Conservation (phyloP, 2,888 invertebrate genomes). For the Helleia helle region DNA sequence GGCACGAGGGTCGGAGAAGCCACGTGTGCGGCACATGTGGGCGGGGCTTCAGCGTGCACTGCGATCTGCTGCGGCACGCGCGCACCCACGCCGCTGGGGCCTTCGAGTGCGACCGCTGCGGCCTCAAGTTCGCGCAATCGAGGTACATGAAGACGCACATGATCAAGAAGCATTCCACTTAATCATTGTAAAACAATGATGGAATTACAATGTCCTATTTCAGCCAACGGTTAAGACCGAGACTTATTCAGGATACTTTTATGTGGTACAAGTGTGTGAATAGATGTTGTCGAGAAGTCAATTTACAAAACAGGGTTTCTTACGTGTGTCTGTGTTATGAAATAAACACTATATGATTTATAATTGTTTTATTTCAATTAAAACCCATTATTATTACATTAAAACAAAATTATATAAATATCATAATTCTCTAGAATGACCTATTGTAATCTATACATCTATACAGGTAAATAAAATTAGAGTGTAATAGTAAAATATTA, state of each 20-base stretch:
- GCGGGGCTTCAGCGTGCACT: constrained; percentile 55
- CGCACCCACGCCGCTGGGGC: constrained; percentile 61
- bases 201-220: too few species aligned
- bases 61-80: constrained; percentile 63
- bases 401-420: not conserved
- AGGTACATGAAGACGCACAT: constrained; percentile 68
- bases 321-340: too few species aligned
- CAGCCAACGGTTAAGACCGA: too few species aligned
- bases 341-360: not conserved
- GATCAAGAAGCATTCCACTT: too few species aligned
- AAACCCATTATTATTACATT: not conserved
- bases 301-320: too few species aligned
- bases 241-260: too few species aligned
- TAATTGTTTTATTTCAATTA: constrained; percentile 4
- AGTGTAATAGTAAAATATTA: too few species aligned
- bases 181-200: too few species aligned
- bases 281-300: too few species aligned
- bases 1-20: constrained; percentile 47
- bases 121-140: constrained; percentile 57
- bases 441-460: too few species aligned
- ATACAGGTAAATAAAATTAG: too few species aligned
- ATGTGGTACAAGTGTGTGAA: too few species aligned
- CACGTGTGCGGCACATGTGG: constrained; percentile 62
- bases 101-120: constrained; percentile 57
- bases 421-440: not conserved